Percentiles rank a stretch among this genome's conserved stretches.
phyloP scores from a whole-genome alignment of 2,797 vertebrate species.

The Eulemur rubriventer region DNA sequence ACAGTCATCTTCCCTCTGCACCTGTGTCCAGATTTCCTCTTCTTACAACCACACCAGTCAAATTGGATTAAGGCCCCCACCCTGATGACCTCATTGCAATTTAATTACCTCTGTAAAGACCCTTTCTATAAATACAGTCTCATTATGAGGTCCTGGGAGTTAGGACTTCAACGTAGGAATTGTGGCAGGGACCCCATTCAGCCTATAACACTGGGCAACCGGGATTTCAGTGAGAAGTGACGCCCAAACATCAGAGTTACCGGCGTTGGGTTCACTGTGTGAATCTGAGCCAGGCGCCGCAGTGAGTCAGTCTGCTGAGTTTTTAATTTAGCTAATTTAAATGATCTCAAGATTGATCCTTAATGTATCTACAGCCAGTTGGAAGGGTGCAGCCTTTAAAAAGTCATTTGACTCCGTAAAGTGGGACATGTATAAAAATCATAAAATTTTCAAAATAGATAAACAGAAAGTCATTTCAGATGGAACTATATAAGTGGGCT shows the following conservation, averaged over 20 bases:
- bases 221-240: background rate
- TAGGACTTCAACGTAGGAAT: background rate
- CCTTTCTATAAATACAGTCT: background rate
- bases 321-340: background rate
- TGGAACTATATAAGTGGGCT: background rate
- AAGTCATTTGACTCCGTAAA: background rate
- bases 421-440: background rate
- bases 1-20: background rate
- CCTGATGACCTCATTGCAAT: background rate
- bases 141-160: background rate
- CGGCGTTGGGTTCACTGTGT: fast-evolving
- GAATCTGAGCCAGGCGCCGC: background rate
- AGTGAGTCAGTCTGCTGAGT: background rate
- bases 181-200: background rate
- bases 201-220: background rate
- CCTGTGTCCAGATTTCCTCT: background rate
- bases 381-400: background rate
- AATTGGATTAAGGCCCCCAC: background rate
- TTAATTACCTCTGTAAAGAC: background rate
- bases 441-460: background rate
- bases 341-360: background rate
- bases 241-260: no score
- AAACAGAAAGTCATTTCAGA: background rate
- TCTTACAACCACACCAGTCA: background rate
- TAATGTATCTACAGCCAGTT: background rate